phyloP scores from a whole-genome alignment of 2,888 invertebrate species.

The Nematopogon swammerdamellus region DNA sequence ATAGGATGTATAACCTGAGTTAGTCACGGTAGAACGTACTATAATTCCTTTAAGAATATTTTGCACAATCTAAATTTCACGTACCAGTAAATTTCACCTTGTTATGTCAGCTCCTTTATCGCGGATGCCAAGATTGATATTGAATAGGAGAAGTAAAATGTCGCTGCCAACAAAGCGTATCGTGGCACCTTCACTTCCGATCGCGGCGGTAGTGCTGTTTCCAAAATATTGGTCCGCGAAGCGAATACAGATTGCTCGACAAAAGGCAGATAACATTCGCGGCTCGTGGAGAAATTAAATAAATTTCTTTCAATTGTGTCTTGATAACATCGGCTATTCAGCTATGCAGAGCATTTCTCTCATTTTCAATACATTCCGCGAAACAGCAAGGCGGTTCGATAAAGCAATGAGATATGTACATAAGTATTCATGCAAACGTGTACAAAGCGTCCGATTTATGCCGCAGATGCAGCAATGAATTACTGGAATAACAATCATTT shows the following conservation, averaged over 20 bases:
- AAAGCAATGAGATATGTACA: not conserved
- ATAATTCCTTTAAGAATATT: no score
- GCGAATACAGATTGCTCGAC: constrained; percentile 9
- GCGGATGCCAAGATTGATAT: no score
- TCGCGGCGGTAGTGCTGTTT: constrained; percentile 8
- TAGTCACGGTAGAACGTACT: no score
- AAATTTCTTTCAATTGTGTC: constrained; percentile 14
- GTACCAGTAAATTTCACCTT: no score
- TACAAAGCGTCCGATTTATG: not conserved
- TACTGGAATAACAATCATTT: not conserved
- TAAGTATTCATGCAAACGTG: not conserved
- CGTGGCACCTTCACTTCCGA: constrained; percentile 4
- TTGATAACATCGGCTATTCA: constrained; percentile 10
- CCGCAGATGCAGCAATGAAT: not conserved
- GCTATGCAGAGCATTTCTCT: constrained; percentile 17
- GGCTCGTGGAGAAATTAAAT: constrained; percentile 13
- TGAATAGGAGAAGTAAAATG: not conserved
- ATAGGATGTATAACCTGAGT: no score
- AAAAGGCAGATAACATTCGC: constrained; percentile 10
- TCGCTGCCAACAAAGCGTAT: constrained; percentile 5
- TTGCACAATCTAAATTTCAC: no score
- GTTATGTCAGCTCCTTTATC: no score
- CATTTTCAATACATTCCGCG: constrained; percentile 17
- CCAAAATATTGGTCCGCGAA: constrained; percentile 10
- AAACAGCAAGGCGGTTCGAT: not conserved